Evolutionary conservation across 2,888 invertebrate genomes (phyloP).

Genomic region (Tenodera sinensis): DNA sequence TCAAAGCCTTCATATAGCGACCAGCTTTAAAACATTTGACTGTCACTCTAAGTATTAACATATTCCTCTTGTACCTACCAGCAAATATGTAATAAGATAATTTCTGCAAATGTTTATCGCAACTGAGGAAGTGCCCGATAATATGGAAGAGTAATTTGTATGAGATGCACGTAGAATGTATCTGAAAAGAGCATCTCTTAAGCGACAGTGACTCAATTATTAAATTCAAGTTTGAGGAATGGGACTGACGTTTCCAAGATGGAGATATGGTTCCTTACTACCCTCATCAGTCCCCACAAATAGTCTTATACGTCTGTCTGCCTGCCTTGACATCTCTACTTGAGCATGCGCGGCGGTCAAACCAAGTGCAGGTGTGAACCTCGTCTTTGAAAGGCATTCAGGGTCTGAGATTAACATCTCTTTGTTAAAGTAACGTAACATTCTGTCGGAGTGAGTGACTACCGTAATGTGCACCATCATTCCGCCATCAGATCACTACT

Average conservation of each 20-base stretch:
- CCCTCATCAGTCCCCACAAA: background rate
- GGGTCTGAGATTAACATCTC: background rate
- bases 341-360: too few species aligned
- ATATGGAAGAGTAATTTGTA: background rate
- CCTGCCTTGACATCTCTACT: background rate
- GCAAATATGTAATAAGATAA: too few species aligned
- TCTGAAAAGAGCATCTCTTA: background rate
- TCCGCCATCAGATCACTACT: background rate
- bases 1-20: too few species aligned
- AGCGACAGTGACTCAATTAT: background rate
- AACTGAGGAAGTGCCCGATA: too few species aligned
- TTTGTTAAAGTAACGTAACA: background rate
- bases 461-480: background rate
- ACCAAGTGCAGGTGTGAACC: background rate
- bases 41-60: too few species aligned
- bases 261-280: background rate
- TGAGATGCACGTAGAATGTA: background rate
- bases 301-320: background rate
- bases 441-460: background rate
- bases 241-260: background rate
- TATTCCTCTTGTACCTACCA: too few species aligned
- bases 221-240: background rate
- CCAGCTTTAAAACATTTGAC: too few species aligned
- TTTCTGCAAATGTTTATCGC: too few species aligned
- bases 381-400: background rate